Percentiles rank a stretch among this genome's conserved stretches.
phyloP scores from a whole-genome alignment of 2,113 vertebrate genomes.

The Cathartes aura region DNA sequence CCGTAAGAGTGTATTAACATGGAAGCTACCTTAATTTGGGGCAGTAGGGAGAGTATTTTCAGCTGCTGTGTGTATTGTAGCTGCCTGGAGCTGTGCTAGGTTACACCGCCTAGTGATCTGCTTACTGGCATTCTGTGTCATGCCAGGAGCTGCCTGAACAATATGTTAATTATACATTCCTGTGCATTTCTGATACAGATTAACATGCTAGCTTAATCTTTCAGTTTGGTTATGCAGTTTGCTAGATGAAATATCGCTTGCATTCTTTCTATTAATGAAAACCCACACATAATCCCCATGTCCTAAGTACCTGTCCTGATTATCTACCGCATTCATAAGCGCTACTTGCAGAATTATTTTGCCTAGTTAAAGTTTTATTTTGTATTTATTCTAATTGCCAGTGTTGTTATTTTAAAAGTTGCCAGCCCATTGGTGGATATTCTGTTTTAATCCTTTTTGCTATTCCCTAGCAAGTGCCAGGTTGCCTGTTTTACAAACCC shows the following conservation, averaged over 20 bases:
- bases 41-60: not conserved
- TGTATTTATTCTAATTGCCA: slow-evolving; percentile 35
- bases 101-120: not conserved
- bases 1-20: not conserved
- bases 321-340: not conserved
- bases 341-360: not conserved
- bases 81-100: not conserved
- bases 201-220: not conserved
- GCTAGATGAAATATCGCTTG: not conserved
- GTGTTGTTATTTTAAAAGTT: slow-evolving; percentile 4
- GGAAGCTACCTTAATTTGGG: not conserved
- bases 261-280: slow-evolving; percentile 5
- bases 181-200: not conserved
- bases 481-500: not conserved
- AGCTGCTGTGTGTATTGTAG: not conserved
- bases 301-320: not conserved
- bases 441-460: slow-evolving; percentile 34
- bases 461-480: not conserved
- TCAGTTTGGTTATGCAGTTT: not conserved
- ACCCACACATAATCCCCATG: not conserved
- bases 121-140: not conserved
- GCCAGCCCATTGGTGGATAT: slow-evolving; percentile 12
- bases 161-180: not conserved
- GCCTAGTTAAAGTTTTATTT: slow-evolving; percentile 1
- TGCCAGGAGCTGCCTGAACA: not conserved